Evolutionary conservation across 1,140 invertebrate genomes (phyloP), one percentile per base, ranked within the genome.

Genomic region (Amyelois transitella): DNA sequence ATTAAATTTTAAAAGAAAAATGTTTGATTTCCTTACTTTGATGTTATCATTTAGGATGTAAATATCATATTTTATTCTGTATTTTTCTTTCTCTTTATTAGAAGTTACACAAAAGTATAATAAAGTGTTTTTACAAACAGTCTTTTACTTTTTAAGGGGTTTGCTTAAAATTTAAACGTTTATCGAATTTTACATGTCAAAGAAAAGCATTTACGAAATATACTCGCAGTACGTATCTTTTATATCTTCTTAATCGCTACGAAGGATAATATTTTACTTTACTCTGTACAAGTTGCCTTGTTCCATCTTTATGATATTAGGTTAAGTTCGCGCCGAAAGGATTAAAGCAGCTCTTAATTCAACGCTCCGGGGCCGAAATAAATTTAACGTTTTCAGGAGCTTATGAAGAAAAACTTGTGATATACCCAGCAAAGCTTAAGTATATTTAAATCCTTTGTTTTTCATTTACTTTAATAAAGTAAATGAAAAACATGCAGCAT

Each of bases 261-360:
- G 38, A 75, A 77, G 73, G 73, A 85, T 86, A 81, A 84, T 84
- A 84, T 84, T 87, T 80, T 81, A 82, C 66, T 85, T 75, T 60
- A 76, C 76, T 75, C 75, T 69, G 72, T 77, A 85, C 75, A 81
- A 83, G 81, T 82, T 82, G 67, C 66, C 71, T 77, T 76, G 75
- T 77, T 81, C 76, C 81, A 72, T 82, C 77, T 87, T 87, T 85
- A 87, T 81, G 76, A 85, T 87, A 85, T 84, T 81, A 79, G 78
- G 76, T 81, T 83, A 84, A 82, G 68, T 87, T 83, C 72, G 70
- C 69, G 77, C 72, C 66, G 66, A 82, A 87, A 84, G 81, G 81
- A 87, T 87, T 87, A 87, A 85, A 74, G 59, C 69, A 66, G 77
- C 65, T 77, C 77, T 85, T 84, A 84, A 85, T 83, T 76, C 75